These are phyloP conservation scores for Atethmia centrago DNA, from an alignment of 2,888 invertebrate species.

Conservation along the genomic window DNA sequence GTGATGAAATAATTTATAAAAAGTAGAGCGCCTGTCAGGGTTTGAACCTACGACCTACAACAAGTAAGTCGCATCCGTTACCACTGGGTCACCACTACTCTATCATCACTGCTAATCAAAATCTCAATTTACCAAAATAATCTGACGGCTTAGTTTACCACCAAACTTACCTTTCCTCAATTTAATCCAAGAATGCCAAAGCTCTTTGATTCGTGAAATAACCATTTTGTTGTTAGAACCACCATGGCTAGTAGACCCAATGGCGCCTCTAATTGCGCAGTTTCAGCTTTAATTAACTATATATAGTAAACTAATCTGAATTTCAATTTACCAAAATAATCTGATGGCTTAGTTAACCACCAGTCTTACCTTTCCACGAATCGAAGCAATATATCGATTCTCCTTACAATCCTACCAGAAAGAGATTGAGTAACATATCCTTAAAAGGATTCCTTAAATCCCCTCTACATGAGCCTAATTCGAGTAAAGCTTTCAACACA, in stretches of 20 bases:
- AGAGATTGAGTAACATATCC: constrained; percentile 25
- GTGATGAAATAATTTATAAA: too few species aligned
- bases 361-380: not conserved
- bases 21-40: too few species aligned
- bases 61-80: too few species aligned
- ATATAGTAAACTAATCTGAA: not conserved
- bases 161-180: too few species aligned
- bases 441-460: constrained; percentile 50
- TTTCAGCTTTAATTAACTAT: not conserved
- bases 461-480: constrained; percentile 51
- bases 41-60: too few species aligned
- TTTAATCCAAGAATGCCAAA: too few species aligned
- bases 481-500: constrained; percentile 55
- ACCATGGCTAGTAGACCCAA: too few species aligned
- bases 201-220: not conserved
- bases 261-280: not conserved
- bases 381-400: not conserved
- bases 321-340: constrained; percentile 8
- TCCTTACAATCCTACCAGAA: not conserved
- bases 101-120: too few species aligned
- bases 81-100: too few species aligned
- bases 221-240: not conserved
- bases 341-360: not conserved
- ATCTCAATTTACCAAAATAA: too few species aligned
- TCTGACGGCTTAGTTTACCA: too few species aligned